These are phyloP conservation scores for Ectemnius continuus DNA, from an alignment of 2,888 invertebrate genomes.

Conservation along the genomic window DNA sequence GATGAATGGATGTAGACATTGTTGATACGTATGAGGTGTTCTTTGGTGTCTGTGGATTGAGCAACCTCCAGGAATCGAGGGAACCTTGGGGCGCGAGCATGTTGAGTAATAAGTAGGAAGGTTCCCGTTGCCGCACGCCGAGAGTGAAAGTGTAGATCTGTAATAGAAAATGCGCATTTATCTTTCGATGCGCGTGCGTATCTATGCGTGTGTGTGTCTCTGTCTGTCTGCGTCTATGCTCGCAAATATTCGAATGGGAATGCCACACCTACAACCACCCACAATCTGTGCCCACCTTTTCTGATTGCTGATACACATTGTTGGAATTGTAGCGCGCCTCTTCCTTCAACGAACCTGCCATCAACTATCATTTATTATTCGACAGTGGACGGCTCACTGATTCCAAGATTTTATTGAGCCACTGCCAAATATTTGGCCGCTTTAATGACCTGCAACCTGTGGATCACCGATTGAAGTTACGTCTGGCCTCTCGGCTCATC, in stretches of 20 bases:
- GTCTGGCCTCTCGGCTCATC: slow-evolving; percentile 1
- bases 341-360: slow-evolving; percentile 1
- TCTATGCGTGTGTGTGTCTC: too few species aligned
- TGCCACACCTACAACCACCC: background rate
- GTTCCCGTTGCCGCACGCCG: background rate
- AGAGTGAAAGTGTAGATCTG: slow-evolving; percentile 2
- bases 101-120: background rate
- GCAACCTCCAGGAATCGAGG: too few species aligned
- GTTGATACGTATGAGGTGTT: too few species aligned
- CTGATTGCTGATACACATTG: background rate
- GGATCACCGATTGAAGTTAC: slow-evolving; percentile 24
- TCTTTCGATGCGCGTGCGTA: too few species aligned
- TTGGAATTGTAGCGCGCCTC: background rate
- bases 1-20: too few species aligned
- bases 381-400: background rate
- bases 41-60: background rate
- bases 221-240: too few species aligned
- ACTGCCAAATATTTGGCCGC: slow-evolving; percentile 45
- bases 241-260: too few species aligned
- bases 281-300: background rate
- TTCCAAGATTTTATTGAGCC: slow-evolving; percentile 43
- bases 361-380: slow-evolving; percentile 21
- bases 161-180: slow-evolving; percentile 2
- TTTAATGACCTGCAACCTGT: slow-evolving; percentile 48
- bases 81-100: too few species aligned